Evolutionary conservation across 2,113 vertebrate genomes (phyloP), one percentile per base, ranked within the genome.

Genomic region (Tyto alba): DNA sequence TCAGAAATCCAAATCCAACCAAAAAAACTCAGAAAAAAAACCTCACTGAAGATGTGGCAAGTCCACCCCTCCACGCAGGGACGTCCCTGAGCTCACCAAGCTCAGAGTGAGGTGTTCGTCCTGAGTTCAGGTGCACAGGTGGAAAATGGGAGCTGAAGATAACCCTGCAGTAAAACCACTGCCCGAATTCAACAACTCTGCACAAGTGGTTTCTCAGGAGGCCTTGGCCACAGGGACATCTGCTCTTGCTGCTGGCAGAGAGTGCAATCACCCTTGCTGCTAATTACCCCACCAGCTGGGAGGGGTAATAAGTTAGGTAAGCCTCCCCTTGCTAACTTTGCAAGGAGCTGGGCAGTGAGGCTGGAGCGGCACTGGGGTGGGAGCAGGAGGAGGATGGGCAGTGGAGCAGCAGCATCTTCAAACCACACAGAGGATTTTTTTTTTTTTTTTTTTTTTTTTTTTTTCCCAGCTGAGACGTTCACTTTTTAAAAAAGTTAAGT

Each of bases 251-350:
- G 41, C 29, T 36, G 29, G 12, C 6, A 43, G 55, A 52, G 27
- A 26, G 11, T 19, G 21, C 36, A 40, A 0, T 79, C n/a, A 29
- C 29, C 25, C 20, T 45, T 36, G 17, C 27, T 87, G 60, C 45
- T 64, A 59, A 59, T 83, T 74, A 74, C 8, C 18, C 11, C 41
- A 27, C 30, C 45, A 30, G 7, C 23, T 45, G 23, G 32, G 50
- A 48, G 22, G 30, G 22, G 16, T 48, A 30, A n/a, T 41, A 16
- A 45, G 3, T 64, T 16, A 21, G 45, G n/a, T n/a, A 10, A 15
- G 16, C 27, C 16, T 52, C 6, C 5, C 11, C 6, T 1, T 40
- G 1, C 8, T 21, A 17, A 6, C 1, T 0, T 22, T 30, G 4
- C 1, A 5, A 7, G 15, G 21, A 63, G 21, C 6, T 52, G 43